phyloP scores from a whole-genome alignment of 2,113 vertebrate species.

The Condylura cristata region DNA sequence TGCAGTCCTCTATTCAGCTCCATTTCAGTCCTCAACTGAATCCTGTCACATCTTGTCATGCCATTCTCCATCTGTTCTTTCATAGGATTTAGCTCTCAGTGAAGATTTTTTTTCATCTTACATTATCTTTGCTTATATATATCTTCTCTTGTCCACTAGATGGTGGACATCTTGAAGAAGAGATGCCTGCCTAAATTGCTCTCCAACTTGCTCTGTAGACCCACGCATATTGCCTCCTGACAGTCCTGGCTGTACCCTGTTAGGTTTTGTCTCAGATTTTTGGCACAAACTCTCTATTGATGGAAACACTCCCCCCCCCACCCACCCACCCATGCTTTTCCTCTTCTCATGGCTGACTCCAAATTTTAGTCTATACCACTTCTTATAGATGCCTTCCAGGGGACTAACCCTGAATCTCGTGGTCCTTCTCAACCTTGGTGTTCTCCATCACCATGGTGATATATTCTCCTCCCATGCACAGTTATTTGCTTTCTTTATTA shows the following conservation, averaged over 20 bases:
- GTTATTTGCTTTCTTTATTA: background rate
- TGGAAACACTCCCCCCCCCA: background rate
- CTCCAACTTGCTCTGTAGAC: background rate
- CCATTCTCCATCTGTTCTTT: background rate
- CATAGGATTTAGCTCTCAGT: background rate
- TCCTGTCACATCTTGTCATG: background rate
- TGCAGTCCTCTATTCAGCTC: background rate
- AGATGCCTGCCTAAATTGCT: background rate
- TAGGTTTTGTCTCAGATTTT: background rate
- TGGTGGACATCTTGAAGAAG: background rate
- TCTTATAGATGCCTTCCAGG: background rate
- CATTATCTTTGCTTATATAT: background rate
- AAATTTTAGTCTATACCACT: background rate
- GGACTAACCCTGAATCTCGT: background rate
- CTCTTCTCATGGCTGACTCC: background rate
- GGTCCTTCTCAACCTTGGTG: background rate
- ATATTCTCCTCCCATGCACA: background rate
- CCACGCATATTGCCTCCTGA: background rate
- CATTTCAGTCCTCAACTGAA: background rate
- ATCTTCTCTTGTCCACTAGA: background rate
- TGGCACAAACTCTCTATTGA: background rate
- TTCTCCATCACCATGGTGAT: background rate
- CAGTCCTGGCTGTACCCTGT: background rate
- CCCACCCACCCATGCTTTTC: background rate
- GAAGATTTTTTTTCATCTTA: background rate